Base-by-base conservation (phyloP, 2,888 invertebrate genomes). In the Melinaea marsaeus region DNA sequence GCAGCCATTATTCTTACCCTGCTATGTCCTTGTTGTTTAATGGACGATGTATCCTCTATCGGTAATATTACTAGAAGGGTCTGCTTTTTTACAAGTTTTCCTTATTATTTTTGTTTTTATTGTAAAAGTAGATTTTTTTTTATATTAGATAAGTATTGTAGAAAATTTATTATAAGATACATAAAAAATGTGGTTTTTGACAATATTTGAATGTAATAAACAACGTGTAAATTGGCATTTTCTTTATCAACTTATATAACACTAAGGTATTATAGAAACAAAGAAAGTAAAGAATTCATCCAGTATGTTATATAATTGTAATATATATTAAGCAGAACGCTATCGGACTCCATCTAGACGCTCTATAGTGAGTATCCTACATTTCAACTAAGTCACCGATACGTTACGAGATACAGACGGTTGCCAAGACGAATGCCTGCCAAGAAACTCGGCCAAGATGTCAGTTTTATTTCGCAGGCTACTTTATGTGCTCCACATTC, bases 341-440 rank as follows among this genome's bases (percentile, higher is more conserved):
- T 11, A 51, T 32, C 11, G 32, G n/a, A 46, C 13, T 61, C 6
- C 47, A 51, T 66, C 61, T 33, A 63, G 61, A n/a, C n/a, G 37
- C 37, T 7, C 11, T 34, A 45, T 9, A 6, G 4, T 35, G 9
- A 32, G 47, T 22, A 48, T 51, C 9, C 48, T 37, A 6, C 37
- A 33, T 61, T 58, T 56, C 32, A 35, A 61, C 59, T 42, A 64
- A 66, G 55, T 66, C 66, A 64, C 55, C 57, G 58, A 65, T 58
- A 58, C 51, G 65, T 51, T 51, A 60, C 58, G 55, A 58, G 65
- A 62, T 63, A 56, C 57, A 61, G 42, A 64, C 22, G 42, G 47
- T 61, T 58, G 57, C 32, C 13, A 55, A 58, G 58, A 46, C 42
- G 42, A 42, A 42, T 22, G 33, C 45, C 54, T 62, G 64, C 64